A percentile compares a stretch with the other conserved stretches of the same genome.
phyloP scores from a whole-genome alignment of 2,113 vertebrate genomes.

The Hippocampus mohnikei region DNA sequence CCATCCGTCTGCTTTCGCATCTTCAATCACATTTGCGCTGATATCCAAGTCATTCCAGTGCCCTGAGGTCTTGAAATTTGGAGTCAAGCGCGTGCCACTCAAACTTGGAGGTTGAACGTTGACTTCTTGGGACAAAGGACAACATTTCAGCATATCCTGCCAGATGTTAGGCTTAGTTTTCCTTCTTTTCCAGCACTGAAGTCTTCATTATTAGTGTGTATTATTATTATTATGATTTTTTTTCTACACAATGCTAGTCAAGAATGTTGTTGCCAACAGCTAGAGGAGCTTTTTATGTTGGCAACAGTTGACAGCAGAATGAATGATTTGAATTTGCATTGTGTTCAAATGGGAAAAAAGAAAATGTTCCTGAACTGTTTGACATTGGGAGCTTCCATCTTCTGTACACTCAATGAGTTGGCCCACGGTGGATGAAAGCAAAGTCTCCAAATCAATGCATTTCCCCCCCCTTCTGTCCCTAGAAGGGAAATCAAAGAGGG shows the following conservation, averaged over 20 bases:
- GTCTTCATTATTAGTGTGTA: too few relatives aligned
- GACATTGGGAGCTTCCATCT: background rate
- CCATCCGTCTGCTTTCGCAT: too few relatives aligned
- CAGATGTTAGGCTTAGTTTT: background rate
- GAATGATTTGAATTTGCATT: background rate
- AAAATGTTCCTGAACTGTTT: background rate
- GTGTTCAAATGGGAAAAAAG: background rate
- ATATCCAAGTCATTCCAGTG: too few relatives aligned
- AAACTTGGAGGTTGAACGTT: background rate
- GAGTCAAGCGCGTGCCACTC: background rate
- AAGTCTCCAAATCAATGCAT: slow-evolving; percentile 45
- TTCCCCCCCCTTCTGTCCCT: slow-evolving; percentile 30
- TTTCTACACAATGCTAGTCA: background rate
- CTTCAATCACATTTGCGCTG: too few relatives aligned
- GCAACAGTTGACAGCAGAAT: background rate
- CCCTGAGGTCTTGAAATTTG: too few relatives aligned
- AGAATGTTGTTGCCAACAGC: background rate
- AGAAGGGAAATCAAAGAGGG: slow-evolving; percentile 52
- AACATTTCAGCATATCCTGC: background rate
- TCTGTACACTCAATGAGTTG: slow-evolving; percentile 10
- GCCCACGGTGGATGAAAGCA: slow-evolving; percentile 21
- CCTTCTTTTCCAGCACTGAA: background rate
- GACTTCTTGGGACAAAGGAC: background rate
- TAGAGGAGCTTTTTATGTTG: background rate
- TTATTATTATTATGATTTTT: background rate